phyloP scores from a whole-genome alignment of 2,113 vertebrate species.

The Megalops atlanticus region DNA sequence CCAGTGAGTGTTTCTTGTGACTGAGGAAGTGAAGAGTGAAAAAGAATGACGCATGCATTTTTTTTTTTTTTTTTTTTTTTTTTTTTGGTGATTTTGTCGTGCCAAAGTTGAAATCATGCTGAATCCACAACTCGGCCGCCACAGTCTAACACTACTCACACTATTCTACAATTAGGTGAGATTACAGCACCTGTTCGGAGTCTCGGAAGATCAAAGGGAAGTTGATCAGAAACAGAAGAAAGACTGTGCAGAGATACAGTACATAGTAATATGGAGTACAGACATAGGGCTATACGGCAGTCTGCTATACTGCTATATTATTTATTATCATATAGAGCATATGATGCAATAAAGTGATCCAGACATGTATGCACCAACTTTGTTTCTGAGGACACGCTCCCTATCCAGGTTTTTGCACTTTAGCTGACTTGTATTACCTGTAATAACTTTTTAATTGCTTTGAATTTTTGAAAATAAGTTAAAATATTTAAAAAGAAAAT shows the following conservation, averaged over 20 bases:
- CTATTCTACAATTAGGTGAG: constrained; percentile 34
- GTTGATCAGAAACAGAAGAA: constrained; percentile 53
- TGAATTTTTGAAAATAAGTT: too few species aligned
- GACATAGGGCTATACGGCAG: constrained; percentile 64
- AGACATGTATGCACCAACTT: constrained; percentile 57
- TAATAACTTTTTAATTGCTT: too few species aligned
- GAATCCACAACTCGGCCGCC: not conserved
- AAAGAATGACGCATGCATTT: constrained; percentile 49
- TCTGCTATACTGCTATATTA: constrained; percentile 57
- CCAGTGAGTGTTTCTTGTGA: constrained; percentile 8
- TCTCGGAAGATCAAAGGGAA: constrained; percentile 51
- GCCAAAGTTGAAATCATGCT: not conserved
- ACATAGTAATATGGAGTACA: constrained; percentile 18
- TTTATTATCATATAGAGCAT: constrained; percentile 59
- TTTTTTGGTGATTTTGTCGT: constrained; percentile 14
- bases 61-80: constrained; percentile 54
- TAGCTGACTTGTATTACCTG: constrained; percentile 6
- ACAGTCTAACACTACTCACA: constrained; percentile 13
- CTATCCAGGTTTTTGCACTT: constrained; percentile 50
- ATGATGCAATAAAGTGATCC: constrained; percentile 64
- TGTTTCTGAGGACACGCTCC: constrained; percentile 54
- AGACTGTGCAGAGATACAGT: constrained; percentile 41
- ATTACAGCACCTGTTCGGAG: constrained; percentile 41
- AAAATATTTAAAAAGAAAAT: too few species aligned
- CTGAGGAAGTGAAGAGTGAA: not conserved